Evolutionary conservation across 2,797 vertebrate genomes (phyloP), one percentile per base, ranked within the genome.

Genomic region (Enteromius mattozi): DNA sequence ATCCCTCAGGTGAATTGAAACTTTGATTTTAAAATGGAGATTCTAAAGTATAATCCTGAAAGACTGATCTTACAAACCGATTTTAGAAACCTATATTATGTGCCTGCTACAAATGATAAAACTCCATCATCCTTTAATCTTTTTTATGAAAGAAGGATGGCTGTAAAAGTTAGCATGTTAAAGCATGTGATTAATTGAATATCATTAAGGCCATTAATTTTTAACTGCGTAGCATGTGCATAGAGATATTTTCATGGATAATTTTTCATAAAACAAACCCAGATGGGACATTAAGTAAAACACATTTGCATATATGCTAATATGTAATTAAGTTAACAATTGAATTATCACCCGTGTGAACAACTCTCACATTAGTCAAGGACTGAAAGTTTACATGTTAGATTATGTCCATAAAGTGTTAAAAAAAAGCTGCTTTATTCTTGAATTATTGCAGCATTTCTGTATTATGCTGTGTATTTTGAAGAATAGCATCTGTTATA

Each of bases 91-190:
- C 6, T 5, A 78, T 33, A 27, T 61, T 21, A 56, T 65, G 8
- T 80, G 19, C 4, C 8, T 69, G 45, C 14, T 30, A 54, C 6
- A 80, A 17, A 80, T 68, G 4, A 70, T 51, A 74, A 80, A 51
- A 19, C 37, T 24, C 47, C 56, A 65, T 21, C 27, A 54, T 33
- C 9, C 27, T 35, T 51, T 74, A 51, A 51, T 74, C 9, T 75
- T 75, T 16, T 74, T 51, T 49, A 74, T 74, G 47, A 49, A 51
- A 74, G 63, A 33, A 65, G 63, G 6, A 19, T 19, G 27, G 16
- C 27, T 51, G 27, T 51, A 19, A 51, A 74, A 19, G 17, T 74
- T 33, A 51, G 27, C 17, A 33, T 74, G 70, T 49, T 49, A 33
- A 49, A 33, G 70, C 16, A 13, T 35, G 19, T 35, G 30, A 54